Evolutionary conservation across 2,113 vertebrate genomes (phyloP), one percentile per base, ranked within the genome.

Genomic region (Labeo rohita): DNA sequence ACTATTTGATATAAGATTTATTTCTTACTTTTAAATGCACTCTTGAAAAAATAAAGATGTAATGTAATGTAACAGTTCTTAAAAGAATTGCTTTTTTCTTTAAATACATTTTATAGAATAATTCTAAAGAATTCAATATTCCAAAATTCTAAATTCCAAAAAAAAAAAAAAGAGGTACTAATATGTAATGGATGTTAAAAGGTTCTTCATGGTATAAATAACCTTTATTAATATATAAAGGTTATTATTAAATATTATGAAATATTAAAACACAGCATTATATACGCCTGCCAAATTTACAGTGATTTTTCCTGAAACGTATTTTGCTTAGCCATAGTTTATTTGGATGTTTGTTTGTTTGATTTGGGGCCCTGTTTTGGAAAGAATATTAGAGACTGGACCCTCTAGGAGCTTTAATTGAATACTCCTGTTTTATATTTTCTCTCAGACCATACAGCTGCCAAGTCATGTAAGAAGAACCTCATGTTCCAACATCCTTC

Each of bases 401-500:
- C 45, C 56, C 74, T 77, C 47, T 36, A 16, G 75, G 28, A 54
- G 75, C 28, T 54, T 77, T 49, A 49, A 77, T 77, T 56, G 39
- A 80, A 61, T 63, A 45, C 56, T 63, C 18, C 34, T 80, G 77
- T 80, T 45, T 80, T 15, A 63, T n/a, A 56, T 45, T 61, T 56
- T 39, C 21, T 59, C 68, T 56, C 50, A n/a, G 13, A 50, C 56
- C 81, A 59, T 6, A 15, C 61, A 81, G 61, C 66, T 73, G 66
- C 49, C 81, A 73, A 83, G 80, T 70, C 63, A 39, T 13, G 15
- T 43, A 77, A 78, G 84, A 84, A 66, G 78, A 39, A 84, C 56
- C 43, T 82, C n/a, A 34, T 75, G 43, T 43, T 76, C 73, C 61
- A 45, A 61, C 70, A 56, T 73, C 72, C 54, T 63, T 72, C 59